A percentile compares a stretch with the other conserved stretches of the same genome.
Evolutionary conservation across 1,140 invertebrate species (phyloP).

Genomic region (Calliphora vicina): DNA sequence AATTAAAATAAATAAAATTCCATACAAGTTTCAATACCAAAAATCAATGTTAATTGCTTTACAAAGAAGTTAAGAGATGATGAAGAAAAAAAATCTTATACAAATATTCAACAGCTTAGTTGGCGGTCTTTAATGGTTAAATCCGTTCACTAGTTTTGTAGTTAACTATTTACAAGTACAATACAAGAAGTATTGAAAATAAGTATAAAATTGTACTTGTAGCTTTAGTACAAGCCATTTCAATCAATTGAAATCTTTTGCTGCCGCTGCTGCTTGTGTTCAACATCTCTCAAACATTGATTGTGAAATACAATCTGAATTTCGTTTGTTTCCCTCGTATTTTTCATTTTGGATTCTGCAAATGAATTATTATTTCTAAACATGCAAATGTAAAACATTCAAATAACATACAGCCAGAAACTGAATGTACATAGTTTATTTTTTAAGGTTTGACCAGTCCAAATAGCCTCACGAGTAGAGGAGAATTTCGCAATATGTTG

Average conservation of each 20-base stretch:
- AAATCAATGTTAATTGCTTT: not conserved
- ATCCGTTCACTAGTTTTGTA: not conserved
- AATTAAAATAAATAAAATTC: constrained; percentile 7
- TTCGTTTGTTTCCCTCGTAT: not conserved
- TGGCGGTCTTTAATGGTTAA: constrained; percentile 17
- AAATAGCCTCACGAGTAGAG: not conserved
- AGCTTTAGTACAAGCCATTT: no score
- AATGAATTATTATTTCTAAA: constrained; percentile 30
- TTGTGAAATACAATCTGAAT: constrained; percentile 25
- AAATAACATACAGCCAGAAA: not conserved
- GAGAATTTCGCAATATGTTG: not conserved
- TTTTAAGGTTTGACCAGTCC: not conserved
- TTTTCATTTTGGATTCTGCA: not conserved
- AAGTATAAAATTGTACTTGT: no score
- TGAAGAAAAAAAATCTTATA: not conserved
- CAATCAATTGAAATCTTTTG: not conserved
- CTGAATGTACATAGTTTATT: not conserved
- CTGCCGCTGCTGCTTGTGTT: not conserved
- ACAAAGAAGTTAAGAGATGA: not conserved
- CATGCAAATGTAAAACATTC: constrained; percentile 20
- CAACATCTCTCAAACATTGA: constrained; percentile 23
- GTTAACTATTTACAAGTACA: no score
- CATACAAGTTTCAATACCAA: not conserved
- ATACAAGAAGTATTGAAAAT: no score
- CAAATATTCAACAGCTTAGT: constrained; percentile 23